These are phyloP conservation scores for Chinchilla lanigera DNA, from an alignment of 2,113 vertebrate species.

Conservation along the genomic window DNA sequence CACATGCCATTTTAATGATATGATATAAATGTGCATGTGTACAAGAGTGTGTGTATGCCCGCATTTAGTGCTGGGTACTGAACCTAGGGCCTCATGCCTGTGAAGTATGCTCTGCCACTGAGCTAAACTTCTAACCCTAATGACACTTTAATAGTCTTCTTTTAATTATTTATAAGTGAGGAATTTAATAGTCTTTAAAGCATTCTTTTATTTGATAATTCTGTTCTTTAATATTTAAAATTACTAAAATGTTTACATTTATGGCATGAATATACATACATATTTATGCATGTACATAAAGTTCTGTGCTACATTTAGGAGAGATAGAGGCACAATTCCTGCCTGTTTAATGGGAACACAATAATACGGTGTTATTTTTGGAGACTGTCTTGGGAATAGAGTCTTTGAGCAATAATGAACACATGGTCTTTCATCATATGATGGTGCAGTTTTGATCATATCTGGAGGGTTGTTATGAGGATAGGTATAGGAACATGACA, in stretches of 20 bases:
- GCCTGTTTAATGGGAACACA: neutral
- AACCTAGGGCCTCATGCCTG: neutral
- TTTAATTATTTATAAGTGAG: constrained; percentile 16
- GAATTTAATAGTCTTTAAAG: neutral
- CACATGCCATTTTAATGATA: neutral
- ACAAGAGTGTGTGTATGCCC: neutral
- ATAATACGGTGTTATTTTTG: neutral
- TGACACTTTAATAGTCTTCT: neutral
- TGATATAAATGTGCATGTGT: neutral
- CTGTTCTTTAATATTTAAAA: neutral
- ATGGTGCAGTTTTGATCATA: neutral
- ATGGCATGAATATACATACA: neutral
- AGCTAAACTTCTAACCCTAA: neutral
- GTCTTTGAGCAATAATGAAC: neutral
- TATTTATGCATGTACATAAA: neutral
- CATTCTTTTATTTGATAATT: neutral
- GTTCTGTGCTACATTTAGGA: neutral
- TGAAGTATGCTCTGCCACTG: neutral
- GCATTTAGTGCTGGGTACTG: neutral
- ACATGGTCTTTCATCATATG: neutral
- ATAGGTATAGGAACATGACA: neutral
- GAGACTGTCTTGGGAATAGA: neutral
- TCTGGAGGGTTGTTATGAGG: neutral
- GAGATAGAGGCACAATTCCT: neutral
- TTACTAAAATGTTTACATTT: neutral